Evolutionary conservation across 2,113 vertebrate species (phyloP).

Genomic region (Dipodomys stephensi): DNA sequence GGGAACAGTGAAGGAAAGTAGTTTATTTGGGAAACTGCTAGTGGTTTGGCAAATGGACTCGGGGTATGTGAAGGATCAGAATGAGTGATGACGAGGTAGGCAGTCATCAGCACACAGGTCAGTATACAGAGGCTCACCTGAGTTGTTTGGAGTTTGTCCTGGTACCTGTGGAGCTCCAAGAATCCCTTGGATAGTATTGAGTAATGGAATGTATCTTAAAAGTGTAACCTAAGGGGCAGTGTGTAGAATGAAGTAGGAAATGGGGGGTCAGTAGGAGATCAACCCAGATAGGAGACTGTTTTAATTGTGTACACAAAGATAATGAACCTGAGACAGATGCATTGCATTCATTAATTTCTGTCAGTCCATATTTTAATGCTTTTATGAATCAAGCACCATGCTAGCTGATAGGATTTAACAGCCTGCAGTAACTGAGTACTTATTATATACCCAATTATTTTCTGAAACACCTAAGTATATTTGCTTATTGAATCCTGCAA

Average conservation of each 20-base stretch:
- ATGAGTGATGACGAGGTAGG: neutral
- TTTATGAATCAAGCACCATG: neutral
- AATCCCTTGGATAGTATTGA: neutral
- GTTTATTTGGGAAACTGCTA: neutral
- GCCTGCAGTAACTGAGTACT: neutral
- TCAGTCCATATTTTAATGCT: neutral
- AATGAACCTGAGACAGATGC: neutral
- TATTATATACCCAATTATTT: neutral
- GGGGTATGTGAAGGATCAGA: neutral
- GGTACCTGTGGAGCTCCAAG: rapidly evolving
- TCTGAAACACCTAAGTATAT: neutral
- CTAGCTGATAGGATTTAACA: neutral
- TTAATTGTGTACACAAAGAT: neutral
- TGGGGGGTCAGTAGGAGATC: neutral
- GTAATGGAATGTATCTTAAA: too few species aligned
- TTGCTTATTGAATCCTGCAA: neutral
- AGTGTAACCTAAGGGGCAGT: neutral
- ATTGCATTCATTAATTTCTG: neutral
- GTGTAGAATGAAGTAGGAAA: neutral
- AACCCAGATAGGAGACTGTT: neutral
- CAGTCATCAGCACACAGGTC: neutral
- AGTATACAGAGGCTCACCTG: neutral
- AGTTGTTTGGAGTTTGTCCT: neutral
- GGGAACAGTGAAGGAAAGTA: neutral
- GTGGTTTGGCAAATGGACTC: neutral